Conservation (phyloP, 2,888 invertebrate species). For the Saturnia japonica region DNA sequence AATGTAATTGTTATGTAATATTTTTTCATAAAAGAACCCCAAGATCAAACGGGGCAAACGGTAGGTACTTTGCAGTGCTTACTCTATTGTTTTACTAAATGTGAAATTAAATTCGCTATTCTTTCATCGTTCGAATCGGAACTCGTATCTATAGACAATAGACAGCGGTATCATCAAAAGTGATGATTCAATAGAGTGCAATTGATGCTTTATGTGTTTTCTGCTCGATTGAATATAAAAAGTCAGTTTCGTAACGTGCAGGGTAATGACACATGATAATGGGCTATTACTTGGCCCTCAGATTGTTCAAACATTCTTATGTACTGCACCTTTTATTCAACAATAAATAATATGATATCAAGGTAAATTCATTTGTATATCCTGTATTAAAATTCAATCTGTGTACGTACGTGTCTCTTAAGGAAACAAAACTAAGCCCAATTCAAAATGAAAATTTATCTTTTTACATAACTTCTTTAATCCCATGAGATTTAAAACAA, state of each 20-base stretch:
- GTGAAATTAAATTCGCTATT: constrained; percentile 17
- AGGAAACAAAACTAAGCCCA: neutral
- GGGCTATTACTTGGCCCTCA: neutral
- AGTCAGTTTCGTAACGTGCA: constrained; percentile 16
- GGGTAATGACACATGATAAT: constrained; percentile 17
- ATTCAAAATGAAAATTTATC: neutral
- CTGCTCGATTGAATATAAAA: constrained; percentile 21
- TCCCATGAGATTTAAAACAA: constrained; percentile 7
- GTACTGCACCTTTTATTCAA: neutral
- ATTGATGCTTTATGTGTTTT: constrained; percentile 21
- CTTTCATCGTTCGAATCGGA: constrained; percentile 14
- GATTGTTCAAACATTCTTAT: neutral
- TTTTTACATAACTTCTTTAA: constrained; percentile 1
- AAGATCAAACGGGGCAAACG: neutral
- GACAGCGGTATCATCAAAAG: constrained; percentile 21
- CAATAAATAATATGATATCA: neutral
- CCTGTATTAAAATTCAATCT: too few relatives aligned
- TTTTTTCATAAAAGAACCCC: neutral
- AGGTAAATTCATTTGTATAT: neutral
- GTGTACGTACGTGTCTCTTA: neutral
- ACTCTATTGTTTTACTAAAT: constrained; percentile 19
- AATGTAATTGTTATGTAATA: neutral
- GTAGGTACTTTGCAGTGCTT: neutral
- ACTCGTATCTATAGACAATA: constrained; percentile 19
- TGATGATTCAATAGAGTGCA: constrained; percentile 17